These are phyloP conservation scores for Himalopsyche tibetana DNA, from an alignment of 2,888 invertebrate species.

Conservation along the genomic window DNA sequence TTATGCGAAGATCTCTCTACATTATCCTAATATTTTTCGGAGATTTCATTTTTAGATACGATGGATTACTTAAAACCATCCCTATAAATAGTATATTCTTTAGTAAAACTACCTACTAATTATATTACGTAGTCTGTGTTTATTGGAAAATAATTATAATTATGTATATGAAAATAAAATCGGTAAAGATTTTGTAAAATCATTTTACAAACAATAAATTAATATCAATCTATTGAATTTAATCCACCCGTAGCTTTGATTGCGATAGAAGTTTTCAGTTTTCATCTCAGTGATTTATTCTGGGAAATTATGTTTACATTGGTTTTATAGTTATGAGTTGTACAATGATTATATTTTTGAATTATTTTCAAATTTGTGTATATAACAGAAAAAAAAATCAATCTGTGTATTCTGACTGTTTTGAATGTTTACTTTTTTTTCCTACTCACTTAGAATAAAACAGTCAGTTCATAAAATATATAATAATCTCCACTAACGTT, in stretches of 20 bases:
- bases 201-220: neutral
- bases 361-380: no score
- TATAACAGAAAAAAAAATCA: no score
- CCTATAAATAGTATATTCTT: neutral
- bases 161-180: slow-evolving; percentile 1
- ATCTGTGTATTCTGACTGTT: no score
- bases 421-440: neutral
- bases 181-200: neutral
- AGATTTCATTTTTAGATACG: neutral
- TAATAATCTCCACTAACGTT: slow-evolving; percentile 36
- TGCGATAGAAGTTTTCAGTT: no score
- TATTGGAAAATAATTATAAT: slow-evolving; percentile 24
- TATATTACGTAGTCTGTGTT: slow-evolving; percentile 18
- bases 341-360: no score
- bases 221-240: no score
- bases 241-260: no score
- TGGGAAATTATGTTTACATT: no score
- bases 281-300: no score
- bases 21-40: slow-evolving; percentile 48
- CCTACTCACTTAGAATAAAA: neutral
- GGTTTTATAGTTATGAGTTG: no score
- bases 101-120: neutral
- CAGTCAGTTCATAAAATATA: neutral
- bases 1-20: slow-evolving; percentile 57
- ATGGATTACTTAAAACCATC: neutral